A percentile compares a stretch with the other conserved stretches of the same genome.
Conservation (phyloP, 2,797 vertebrate species). For the Menidia menidia region DNA sequence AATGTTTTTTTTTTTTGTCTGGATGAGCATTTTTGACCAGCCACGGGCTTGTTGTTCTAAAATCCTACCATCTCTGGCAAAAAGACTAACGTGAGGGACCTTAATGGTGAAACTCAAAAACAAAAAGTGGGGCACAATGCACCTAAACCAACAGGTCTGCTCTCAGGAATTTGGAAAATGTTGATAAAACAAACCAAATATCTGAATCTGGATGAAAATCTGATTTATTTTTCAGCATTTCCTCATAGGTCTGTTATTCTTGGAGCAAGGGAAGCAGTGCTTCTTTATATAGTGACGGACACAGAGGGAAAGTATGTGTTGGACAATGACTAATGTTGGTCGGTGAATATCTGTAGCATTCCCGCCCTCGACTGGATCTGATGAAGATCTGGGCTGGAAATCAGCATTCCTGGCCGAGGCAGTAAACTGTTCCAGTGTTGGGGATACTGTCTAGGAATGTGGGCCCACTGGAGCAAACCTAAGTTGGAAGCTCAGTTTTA, state of each 20-base stretch:
- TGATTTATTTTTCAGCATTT: neutral
- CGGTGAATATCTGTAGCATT: constrained; percentile 51
- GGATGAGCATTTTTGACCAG: no score
- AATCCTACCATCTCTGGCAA: no score
- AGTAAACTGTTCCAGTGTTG: constrained; percentile 67
- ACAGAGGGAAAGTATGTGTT: constrained; percentile 37
- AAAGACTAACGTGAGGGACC: neutral
- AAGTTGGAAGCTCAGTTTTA: constrained; percentile 39
- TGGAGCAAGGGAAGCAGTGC: constrained; percentile 7
- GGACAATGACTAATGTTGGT: constrained; percentile 48
- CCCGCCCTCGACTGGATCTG: constrained; percentile 55
- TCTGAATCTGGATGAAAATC: neutral
- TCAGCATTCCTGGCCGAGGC: constrained; percentile 70
- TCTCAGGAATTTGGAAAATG: neutral
- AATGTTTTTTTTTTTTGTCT: no score
- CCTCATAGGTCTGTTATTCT: constrained; percentile 8
- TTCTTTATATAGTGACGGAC: constrained; percentile 39
- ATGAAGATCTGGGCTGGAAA: constrained; percentile 68
- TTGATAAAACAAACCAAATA: neutral
- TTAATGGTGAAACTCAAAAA: neutral
- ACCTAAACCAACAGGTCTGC: neutral
- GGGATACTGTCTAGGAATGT: constrained; percentile 78
- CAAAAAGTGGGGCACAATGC: neutral
- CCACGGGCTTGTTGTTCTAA: no score
- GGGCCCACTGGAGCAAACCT: constrained; percentile 58